Base-by-base conservation (phyloP, 2,797 vertebrate species). In the Dermochelys coriacea region DNA sequence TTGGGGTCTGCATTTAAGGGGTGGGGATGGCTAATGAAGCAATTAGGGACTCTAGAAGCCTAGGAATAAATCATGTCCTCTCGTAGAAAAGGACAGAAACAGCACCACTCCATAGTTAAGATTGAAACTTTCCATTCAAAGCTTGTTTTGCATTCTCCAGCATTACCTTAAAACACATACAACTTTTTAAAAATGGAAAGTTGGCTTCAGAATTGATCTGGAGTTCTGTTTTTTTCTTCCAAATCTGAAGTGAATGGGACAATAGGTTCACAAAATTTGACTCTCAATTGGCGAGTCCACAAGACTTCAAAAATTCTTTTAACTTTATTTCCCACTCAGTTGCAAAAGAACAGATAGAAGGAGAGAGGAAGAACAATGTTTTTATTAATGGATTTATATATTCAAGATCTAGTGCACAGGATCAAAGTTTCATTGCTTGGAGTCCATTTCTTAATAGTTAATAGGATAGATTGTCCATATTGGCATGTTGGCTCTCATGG, bases 361-460 rank as follows among this genome's bases (percentile, higher is more conserved):
- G 71, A 90, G 23, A 45, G 87, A 45, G 4, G 51, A 75, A 88
- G 80, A 45, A 37, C 68, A 52, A 4, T 0, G 1, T 75, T 89
- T 41, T 41, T 41, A 41, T 41, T 86, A 68, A 31, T 59, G 6
- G 12, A 54, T 23, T 21, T 71, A 25, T 19, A 75, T 88, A 90
- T 92, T 87, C 80, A 74, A 12, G 85, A 57, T 82, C 45, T 59
- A 29, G 1, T 59, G 4, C 0, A 0, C 21, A 31, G 4, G 18
- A 75, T 37, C 5, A 11, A 64, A 91, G 37, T 55, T 92, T 29
- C 86, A 85, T 55, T 29, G 31, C 7, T 23, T 83, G 29, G 54
- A 14, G 57, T 6, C 41, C 0, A 45, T 2, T 85, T 79, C 8
- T 59, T 84, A n/a, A 34, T 0, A 0, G n/a, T 57, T 45, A 85